phyloP scores from a whole-genome alignment of 2,113 vertebrate genomes.

The Percina caprodes region DNA sequence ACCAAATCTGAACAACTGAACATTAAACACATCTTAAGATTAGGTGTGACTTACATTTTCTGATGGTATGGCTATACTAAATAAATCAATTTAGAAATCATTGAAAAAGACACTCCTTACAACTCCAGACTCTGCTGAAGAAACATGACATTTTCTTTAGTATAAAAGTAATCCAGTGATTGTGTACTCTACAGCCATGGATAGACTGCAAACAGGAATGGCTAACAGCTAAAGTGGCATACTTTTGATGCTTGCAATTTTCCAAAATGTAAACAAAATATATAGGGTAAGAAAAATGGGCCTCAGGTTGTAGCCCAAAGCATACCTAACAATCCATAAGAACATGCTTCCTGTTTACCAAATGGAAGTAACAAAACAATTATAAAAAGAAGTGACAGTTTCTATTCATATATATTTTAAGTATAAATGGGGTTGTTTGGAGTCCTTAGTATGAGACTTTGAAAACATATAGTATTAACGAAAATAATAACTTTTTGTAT shows the following conservation, averaged over 20 bases:
- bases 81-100: not conserved
- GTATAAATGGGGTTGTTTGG: not conserved
- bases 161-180: not conserved
- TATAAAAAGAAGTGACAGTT: not conserved
- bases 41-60: not conserved
- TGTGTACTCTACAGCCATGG: not conserved
- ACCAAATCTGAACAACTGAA: not conserved
- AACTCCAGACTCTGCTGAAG: not conserved
- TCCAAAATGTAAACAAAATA: not conserved
- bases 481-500: not conserved
- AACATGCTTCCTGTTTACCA: not conserved
- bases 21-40: not conserved
- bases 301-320: too few species aligned
- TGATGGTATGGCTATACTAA: not conserved
- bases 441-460: not conserved
- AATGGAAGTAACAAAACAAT: not conserved
- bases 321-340: not conserved
- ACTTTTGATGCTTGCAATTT: not conserved
- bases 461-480: not conserved
- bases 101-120: not conserved
- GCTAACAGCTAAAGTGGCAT: not conserved
- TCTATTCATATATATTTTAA: not conserved
- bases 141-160: not conserved
- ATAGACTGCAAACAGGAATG: not conserved
- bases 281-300: not conserved